Evolutionary conservation across 2,888 invertebrate species (phyloP), one percentile per base, ranked within the genome.

Genomic region (Phanerotoma sp.): DNA sequence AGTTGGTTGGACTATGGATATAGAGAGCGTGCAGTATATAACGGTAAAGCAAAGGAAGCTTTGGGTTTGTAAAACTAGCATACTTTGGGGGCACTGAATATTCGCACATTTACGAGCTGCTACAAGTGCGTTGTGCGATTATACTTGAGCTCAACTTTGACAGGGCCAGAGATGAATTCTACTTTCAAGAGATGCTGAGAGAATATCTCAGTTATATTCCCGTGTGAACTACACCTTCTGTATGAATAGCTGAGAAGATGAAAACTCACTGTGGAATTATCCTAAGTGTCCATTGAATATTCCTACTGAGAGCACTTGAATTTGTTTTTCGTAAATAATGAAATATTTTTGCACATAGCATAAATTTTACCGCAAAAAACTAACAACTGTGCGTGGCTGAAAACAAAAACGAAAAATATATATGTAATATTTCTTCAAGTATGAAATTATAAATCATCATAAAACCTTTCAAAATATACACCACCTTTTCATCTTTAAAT

Each of bases 1-100:
- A 56, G 55, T 56, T 56, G 50, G 50, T 46, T 38, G 45, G 44
- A 21, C 20, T 18, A 40, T 38, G 48, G 48, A 38, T 49, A 44
- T 4, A 32, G 49, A 9, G 32, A 18, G 20, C 30, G 54, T 40
- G 48, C 49, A 48, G 52, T 22, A 38, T 51, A 54, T 51, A 51
- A 33, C 30, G 28, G 46, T 16, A 38, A 41, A 46, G 45, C 28
- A 30, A 51, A 51, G 45, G 40, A 49, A 54, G 44, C 48, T 54
- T 56, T 40, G 50, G 35, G 46, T 40, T 38, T 40, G 40, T 38
- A 30, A 46, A 52, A 52, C 33, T 45, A 11, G 32, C n/a, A 15
- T 40, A 25, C 22, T 47, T 47, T 47, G 25, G 28, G 16, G 15
- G 13, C 38, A 37, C 30, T 21, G 18, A 49, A 28, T 38, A 49